These are phyloP conservation scores for Ceyx cyanopectus DNA, from an alignment of 2,113 vertebrate species.

Conservation along the genomic window DNA sequence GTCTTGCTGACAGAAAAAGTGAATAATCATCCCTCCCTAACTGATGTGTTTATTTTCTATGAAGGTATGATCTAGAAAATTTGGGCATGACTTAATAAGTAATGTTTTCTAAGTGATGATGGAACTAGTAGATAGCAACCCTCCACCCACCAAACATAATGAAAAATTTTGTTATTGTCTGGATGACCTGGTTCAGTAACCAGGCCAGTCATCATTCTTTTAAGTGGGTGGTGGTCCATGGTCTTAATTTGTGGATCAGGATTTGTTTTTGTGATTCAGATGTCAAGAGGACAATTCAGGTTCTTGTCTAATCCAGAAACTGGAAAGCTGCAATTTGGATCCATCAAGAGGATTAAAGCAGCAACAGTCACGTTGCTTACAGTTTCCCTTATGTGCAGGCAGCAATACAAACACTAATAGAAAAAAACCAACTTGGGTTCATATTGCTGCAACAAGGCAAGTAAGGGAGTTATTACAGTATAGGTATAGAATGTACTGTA, in stretches of 20 bases:
- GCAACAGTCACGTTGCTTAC: background rate
- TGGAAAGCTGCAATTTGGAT: background rate
- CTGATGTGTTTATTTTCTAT: background rate
- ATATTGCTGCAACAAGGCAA: background rate
- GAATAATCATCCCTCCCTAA: background rate
- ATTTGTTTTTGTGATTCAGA: background rate
- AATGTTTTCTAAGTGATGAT: background rate
- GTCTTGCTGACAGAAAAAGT: constrained; percentile 18
- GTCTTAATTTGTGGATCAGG: background rate
- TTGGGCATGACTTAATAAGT: background rate
- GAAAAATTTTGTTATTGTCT: background rate
- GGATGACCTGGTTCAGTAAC: background rate
- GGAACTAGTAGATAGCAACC: background rate
- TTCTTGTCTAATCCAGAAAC: background rate
- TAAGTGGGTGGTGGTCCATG: background rate
- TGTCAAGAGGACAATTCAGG: background rate
- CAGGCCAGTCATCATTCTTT: background rate
- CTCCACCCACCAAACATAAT: background rate
- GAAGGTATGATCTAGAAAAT: constrained; percentile 42
- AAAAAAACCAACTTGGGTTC: background rate
- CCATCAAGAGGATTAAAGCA: background rate
- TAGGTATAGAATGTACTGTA: background rate
- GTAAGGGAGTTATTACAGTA: background rate
- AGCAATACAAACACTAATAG: background rate
- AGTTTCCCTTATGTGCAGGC: background rate